Conservation (phyloP, 2,113 vertebrate species). For the Passer domesticus region DNA sequence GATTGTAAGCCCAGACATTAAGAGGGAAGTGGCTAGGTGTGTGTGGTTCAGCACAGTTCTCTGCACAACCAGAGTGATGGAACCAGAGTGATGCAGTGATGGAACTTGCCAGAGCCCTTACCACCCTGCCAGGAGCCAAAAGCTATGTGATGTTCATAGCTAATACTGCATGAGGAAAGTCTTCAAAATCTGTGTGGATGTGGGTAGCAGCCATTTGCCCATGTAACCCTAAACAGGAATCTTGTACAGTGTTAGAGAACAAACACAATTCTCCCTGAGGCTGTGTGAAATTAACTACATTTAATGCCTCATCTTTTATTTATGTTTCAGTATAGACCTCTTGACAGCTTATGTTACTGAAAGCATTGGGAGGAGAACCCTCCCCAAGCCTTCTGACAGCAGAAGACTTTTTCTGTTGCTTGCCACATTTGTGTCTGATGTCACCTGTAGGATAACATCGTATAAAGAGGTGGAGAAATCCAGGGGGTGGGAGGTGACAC, state of each 20-base stretch:
- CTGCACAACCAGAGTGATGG: neutral
- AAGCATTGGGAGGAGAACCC: neutral
- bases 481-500: neutral
- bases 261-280: too few relatives aligned
- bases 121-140: accelerated
- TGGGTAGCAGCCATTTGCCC: too few relatives aligned
- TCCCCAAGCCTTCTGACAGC: neutral
- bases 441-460: neutral
- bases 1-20: neutral
- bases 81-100: neutral
- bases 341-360: neutral
- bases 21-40: neutral
- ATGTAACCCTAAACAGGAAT: too few relatives aligned
- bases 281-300: too few relatives aligned
- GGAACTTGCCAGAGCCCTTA: neutral
- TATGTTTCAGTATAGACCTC: neutral
- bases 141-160: neutral
- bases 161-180: too few relatives aligned
- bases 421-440: neutral
- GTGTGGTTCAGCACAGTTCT: neutral
- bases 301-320: neutral
- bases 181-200: too few relatives aligned
- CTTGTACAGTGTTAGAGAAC: too few relatives aligned
- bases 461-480: neutral
- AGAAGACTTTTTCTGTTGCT: neutral